Base-by-base conservation (phyloP, 2,888 invertebrate genomes). In the Ophonus ardosiacus region DNA sequence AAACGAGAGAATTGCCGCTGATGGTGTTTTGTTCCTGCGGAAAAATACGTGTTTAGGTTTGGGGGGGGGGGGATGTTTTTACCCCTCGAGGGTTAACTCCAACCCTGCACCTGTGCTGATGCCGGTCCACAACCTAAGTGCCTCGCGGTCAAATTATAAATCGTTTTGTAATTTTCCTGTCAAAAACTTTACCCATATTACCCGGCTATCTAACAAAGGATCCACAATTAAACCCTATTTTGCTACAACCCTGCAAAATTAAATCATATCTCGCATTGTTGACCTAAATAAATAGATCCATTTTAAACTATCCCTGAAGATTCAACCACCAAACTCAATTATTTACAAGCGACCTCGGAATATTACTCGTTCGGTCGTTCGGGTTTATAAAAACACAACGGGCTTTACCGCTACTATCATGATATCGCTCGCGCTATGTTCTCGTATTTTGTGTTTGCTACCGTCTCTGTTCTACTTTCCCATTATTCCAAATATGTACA, bases 81-180 rank as follows among this genome's bases (percentile, higher is more conserved):
- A 68, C 24, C 7, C 38, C 31, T 68, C 0, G 18, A 24, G 63
- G 63, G 63, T 24, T 68, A 68, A 68, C 31, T 38, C 15, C 31
- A 13, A 15, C 24, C 24, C n/a, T 38, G 68, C 68, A 68, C 63
- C 63, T 63, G 63, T 24, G 63, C 21, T 31, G 3, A 24, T 24
- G 24, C 24, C 24, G 24, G 3, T 24, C 24, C 24, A 24, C 24
- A 1, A 3, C 13, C 38, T 68, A 68, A 68, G 38, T 68, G 38
- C 68, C 68, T 63, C 31, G 68, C 38, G 68, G 68, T 15, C 31
- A 68, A 38, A 68, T 68, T 68, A n/a, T 68, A 68, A 68, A 68
- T 68, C 15, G 68, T 68, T 68, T 68, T 68, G 68, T 68, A 68
- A 68, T 68, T 68, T 68, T 68, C 21, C 38, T n/a, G 31, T 68